These are phyloP conservation scores for Anthoptus insignis DNA, from an alignment of 2,888 invertebrate species.

Conservation along the genomic window DNA sequence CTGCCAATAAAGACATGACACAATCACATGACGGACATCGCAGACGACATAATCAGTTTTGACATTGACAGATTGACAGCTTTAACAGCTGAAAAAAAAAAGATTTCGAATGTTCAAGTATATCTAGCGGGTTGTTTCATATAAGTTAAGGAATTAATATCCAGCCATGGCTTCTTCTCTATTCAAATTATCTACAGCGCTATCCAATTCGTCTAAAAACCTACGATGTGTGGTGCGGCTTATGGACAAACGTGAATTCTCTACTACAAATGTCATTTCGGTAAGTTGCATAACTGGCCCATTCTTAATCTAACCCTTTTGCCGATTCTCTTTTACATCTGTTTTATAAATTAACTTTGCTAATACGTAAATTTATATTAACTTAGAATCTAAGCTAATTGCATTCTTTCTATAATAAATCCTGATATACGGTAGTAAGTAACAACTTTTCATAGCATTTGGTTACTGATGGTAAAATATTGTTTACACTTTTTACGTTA, in stretches of 20 bases:
- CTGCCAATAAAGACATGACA: too few species aligned
- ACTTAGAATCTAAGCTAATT: too few species aligned
- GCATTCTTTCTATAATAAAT: too few species aligned
- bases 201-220: slow-evolving; percentile 68
- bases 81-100: background rate
- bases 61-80: background rate
- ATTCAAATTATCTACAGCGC: slow-evolving; percentile 69
- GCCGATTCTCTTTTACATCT: background rate
- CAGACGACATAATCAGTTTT: too few species aligned
- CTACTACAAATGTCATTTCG: slow-evolving; percentile 72
- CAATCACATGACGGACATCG: too few species aligned
- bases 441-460: too few species aligned
- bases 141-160: slow-evolving; percentile 15
- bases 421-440: too few species aligned
- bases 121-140: slow-evolving; percentile 6
- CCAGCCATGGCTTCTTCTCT: slow-evolving; percentile 75
- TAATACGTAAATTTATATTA: too few species aligned
- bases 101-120: slow-evolving; percentile 4
- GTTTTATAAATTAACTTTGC: background rate
- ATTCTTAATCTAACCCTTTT: background rate
- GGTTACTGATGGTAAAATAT: too few species aligned
- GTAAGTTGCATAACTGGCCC: slow-evolving; percentile 82
- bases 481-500: too few species aligned
- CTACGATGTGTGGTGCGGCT: slow-evolving; percentile 65
- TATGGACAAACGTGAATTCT: slow-evolving; percentile 68